These are phyloP conservation scores for Drosophila kohkoa DNA, from an alignment of 1,140 invertebrate genomes.

Conservation along the genomic window DNA sequence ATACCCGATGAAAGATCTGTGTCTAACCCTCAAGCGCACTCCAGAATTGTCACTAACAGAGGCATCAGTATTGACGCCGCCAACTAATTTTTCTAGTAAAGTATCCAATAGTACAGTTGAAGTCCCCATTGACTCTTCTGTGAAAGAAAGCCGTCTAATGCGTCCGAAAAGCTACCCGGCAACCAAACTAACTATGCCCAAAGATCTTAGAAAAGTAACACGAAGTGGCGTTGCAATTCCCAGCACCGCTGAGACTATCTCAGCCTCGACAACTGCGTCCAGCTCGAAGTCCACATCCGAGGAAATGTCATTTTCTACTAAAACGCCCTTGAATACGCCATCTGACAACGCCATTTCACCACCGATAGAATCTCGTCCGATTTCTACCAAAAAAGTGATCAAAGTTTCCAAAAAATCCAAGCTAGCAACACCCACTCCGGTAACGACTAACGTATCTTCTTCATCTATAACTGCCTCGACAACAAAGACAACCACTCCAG, in stretches of 20 bases:
- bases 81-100: conserved; percentile 51
- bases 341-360: conserved; percentile 57
- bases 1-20: conserved; percentile 84
- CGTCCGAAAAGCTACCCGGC: conserved; percentile 86
- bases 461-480: conserved; percentile 43
- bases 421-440: conserved; percentile 63
- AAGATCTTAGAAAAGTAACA: conserved; percentile 73
- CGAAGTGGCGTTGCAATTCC: conserved; percentile 71
- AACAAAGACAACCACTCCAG: conserved; percentile 68
- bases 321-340: conserved; percentile 31
- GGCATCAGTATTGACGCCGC: neutral
- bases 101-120: conserved; percentile 18
- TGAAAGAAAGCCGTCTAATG: conserved; percentile 70
- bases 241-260: conserved; percentile 47
- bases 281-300: conserved; percentile 64
- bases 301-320: conserved; percentile 54
- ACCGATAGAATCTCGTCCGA: conserved; percentile 52
- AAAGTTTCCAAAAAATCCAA: conserved; percentile 80
- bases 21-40: conserved; percentile 48
- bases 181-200: conserved; percentile 77
- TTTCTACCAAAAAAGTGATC: conserved; percentile 63
- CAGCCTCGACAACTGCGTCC: conserved; percentile 3
- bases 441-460: conserved; percentile 42
- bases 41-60: conserved; percentile 25
- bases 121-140: conserved; percentile 2